Evolutionary conservation across 2,113 vertebrate genomes (phyloP).

Genomic region (Tupaia tana): DNA sequence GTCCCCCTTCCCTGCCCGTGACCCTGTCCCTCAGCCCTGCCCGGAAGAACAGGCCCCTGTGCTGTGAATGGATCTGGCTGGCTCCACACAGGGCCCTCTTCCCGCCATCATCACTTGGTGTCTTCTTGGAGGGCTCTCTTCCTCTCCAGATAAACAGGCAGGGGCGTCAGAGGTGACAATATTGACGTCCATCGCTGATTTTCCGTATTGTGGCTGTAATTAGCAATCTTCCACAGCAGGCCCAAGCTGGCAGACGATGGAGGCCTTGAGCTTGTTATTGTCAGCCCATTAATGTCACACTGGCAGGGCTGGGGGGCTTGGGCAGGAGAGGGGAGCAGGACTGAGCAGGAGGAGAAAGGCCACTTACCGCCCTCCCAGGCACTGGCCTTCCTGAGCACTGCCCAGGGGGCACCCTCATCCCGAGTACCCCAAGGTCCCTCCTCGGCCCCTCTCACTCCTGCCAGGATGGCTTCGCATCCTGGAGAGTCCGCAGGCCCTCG

Average conservation of each 20-base stretch:
- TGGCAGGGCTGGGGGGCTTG: background rate
- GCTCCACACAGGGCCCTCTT: background rate
- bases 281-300: constrained; percentile 59
- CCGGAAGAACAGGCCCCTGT: background rate
- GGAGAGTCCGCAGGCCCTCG: background rate
- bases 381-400: background rate
- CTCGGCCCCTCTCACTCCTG: background rate
- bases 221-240: constrained; percentile 79
- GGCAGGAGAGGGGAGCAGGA: background rate
- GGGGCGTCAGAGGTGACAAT: constrained; percentile 80
- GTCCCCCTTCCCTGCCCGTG: background rate
- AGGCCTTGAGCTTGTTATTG: constrained; percentile 65
- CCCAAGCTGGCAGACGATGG: constrained; percentile 4
- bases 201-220: constrained; percentile 82
- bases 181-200: constrained; percentile 82
- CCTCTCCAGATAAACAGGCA: constrained; percentile 83
- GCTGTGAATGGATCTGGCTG: background rate
- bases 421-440: fast-evolving
- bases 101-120: background rate
- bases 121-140: constrained; percentile 77
- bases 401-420: background rate
- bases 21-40: background rate
- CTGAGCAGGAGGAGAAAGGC: background rate
- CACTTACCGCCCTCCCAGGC: background rate
- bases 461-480: background rate